Evolutionary conservation across 2,797 vertebrate species (phyloP).

Genomic region (Myotis pilosus): DNA sequence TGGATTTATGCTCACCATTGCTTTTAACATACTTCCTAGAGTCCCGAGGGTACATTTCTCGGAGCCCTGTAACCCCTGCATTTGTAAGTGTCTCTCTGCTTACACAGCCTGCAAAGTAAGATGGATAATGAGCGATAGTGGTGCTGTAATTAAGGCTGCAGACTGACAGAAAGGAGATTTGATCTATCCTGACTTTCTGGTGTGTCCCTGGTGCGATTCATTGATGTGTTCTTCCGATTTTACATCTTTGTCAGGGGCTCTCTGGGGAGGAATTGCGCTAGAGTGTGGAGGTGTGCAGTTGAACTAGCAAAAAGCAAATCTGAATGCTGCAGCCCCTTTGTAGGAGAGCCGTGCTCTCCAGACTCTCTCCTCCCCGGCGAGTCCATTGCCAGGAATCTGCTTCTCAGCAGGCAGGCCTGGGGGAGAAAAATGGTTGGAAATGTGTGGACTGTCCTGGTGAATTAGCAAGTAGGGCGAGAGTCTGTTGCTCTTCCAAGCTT

Average conservation of each 20-base stretch:
- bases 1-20: background rate
- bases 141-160: conserved; percentile 42
- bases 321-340: background rate
- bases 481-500: background rate
- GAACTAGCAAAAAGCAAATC: background rate
- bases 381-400: background rate
- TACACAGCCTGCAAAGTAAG: conserved; percentile 26
- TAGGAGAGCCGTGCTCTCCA: background rate
- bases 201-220: background rate
- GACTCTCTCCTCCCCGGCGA: background rate
- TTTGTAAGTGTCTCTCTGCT: conserved; percentile 24
- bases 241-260: conserved; percentile 36
- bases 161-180: conserved; percentile 1
- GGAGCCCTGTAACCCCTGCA: background rate
- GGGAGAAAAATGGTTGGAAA: background rate
- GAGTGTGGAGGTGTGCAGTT: background rate
- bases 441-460: background rate
- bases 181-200: conserved; percentile 27
- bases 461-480: background rate
- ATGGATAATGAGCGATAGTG: conserved; percentile 38
- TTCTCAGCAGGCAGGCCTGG: background rate
- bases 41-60: background rate
- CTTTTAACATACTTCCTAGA: conserved; percentile 26
- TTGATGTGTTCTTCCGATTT: background rate
- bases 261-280: background rate